A percentile compares a stretch with the other conserved stretches of the same genome.
phyloP scores from a whole-genome alignment of 2,113 vertebrate species.

The Coracopsis vasa region DNA sequence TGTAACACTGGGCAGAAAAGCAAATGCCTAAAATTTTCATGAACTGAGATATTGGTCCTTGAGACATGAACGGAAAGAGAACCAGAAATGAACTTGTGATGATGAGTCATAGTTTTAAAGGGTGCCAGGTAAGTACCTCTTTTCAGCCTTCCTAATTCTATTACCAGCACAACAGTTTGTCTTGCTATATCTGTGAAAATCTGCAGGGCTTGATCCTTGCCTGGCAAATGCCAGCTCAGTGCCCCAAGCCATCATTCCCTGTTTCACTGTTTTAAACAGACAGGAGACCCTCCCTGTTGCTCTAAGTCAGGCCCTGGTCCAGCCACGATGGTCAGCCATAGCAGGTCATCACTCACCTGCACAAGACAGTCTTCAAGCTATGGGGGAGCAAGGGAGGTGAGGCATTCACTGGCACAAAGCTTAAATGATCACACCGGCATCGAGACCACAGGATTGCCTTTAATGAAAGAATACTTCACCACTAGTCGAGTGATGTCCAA shows the following conservation, averaged over 20 bases:
- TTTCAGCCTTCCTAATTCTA: neutral
- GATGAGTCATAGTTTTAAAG: neutral
- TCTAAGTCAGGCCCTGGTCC: fast-evolving
- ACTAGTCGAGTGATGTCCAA: neutral
- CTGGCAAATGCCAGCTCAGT: neutral
- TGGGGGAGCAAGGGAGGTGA: neutral
- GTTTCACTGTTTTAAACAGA: neutral
- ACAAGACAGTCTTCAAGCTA: neutral
- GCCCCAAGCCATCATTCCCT: neutral
- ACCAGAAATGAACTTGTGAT: neutral
- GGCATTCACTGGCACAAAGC: neutral
- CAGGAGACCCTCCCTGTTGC: neutral
- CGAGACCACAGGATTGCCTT: fast-evolving
- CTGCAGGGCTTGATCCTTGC: neutral
- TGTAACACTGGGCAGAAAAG: neutral
- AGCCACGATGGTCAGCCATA: neutral
- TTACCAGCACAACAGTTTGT: neutral
- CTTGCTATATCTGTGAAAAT: neutral
- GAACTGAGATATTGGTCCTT: neutral
- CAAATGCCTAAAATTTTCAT: constrained; percentile 7
- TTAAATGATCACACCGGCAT: neutral
- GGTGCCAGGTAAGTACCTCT: neutral
- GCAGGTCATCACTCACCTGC: neutral
- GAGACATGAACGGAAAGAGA: constrained; percentile 6
- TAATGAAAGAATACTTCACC: neutral